Evolutionary conservation across 2,888 invertebrate genomes (phyloP).

Genomic region (Cephalotes varians): DNA sequence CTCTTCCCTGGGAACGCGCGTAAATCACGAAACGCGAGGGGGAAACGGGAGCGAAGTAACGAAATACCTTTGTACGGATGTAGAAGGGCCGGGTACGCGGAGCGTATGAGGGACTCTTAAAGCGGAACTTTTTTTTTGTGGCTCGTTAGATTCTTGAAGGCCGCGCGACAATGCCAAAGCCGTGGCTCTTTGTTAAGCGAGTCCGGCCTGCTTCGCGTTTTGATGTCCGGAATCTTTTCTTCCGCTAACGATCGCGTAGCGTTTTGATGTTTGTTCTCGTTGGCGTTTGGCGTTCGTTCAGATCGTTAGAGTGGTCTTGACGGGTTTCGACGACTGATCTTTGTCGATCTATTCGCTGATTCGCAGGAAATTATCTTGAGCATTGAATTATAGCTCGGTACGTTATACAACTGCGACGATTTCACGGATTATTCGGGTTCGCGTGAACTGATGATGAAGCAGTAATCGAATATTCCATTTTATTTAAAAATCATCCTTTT

Average conservation of each 20-base stretch:
- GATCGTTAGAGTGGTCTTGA: conserved; percentile 37
- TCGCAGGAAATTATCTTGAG: conserved; percentile 9
- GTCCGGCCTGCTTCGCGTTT: conserved; percentile 39
- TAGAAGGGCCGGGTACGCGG: not conserved
- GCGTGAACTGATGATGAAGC: conserved; percentile 5
- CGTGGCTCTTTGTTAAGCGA: conserved; percentile 46
- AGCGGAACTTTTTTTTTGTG: conserved; percentile 8
- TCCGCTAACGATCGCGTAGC: conserved; percentile 39
- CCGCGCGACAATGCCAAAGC: conserved; percentile 36
- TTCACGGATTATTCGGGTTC: conserved; percentile 24
- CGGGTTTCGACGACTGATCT: conserved; percentile 18
- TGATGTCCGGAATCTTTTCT: conserved; percentile 33
- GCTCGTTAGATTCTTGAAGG: conserved; percentile 25
- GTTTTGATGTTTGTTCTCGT: conserved; percentile 1
- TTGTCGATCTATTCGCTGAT: conserved; percentile 14
- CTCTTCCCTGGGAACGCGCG: conserved; percentile 38
- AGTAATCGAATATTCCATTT: not conserved
- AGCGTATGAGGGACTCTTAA: not conserved
- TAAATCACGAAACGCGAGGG: conserved; percentile 20
- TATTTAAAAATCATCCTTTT: not conserved
- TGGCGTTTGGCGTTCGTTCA: conserved; percentile 1
- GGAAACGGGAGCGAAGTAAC: conserved; percentile 17
- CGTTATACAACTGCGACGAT: not conserved
- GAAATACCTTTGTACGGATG: conserved; percentile 15
- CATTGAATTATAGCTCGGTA: conserved; percentile 1